Percentiles rank a stretch among this genome's conserved stretches.
Evolutionary conservation across 2,888 invertebrate genomes (phyloP).

Genomic region (Stenurella melanura): DNA sequence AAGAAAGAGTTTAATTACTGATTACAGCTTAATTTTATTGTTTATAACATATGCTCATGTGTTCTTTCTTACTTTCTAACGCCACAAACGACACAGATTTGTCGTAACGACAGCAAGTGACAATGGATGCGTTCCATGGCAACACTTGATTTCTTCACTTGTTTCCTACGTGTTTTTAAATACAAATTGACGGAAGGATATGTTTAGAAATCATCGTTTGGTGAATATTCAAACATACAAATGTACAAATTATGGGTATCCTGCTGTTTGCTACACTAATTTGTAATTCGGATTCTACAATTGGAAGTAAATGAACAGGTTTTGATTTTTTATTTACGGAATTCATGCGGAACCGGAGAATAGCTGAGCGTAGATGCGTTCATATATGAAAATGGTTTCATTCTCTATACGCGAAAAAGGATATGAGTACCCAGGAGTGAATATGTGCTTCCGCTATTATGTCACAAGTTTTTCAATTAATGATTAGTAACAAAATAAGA

Average conservation of each 20-base stretch:
- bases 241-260: constrained; percentile 11
- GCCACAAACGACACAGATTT: constrained; percentile 15
- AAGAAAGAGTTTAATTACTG: constrained; percentile 25
- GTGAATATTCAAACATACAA: constrained; percentile 11
- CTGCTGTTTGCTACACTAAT: background rate
- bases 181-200: constrained; percentile 36
- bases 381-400: background rate
- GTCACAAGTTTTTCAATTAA: background rate
- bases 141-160: constrained; percentile 30
- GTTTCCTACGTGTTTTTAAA: constrained; percentile 28
- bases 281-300: constrained; percentile 13
- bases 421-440: background rate
- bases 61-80: constrained; percentile 43
- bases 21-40: constrained; percentile 11
- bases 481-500: background rate
- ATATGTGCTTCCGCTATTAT: background rate
- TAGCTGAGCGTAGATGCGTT: background rate
- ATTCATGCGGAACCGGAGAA: constrained; percentile 10
- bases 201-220: constrained; percentile 32
- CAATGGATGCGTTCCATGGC: constrained; percentile 27
- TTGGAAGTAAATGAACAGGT: constrained; percentile 11
- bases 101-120: constrained; percentile 27
- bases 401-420: background rate
- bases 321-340: constrained; percentile 5
- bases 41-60: constrained; percentile 15